Evolutionary conservation across 2,888 invertebrate species (phyloP).

Genomic region (Tupiocoris notatus): DNA sequence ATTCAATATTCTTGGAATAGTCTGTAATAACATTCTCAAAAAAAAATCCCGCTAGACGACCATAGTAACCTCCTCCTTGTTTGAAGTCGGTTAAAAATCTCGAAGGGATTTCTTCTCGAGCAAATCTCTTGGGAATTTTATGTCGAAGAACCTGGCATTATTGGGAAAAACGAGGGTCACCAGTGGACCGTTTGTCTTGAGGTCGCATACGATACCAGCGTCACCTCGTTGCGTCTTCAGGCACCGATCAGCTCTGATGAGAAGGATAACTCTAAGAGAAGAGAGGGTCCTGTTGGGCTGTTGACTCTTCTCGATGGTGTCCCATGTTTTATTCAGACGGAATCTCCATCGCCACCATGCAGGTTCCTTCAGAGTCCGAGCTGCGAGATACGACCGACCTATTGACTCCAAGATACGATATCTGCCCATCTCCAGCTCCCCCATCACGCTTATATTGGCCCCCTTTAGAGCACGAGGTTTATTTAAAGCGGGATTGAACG

Average conservation of each 20-base stretch:
- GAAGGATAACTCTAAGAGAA: background rate
- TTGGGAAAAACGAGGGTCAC: too few species aligned
- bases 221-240: background rate
- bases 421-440: conserved; percentile 4
- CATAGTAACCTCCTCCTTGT: too few species aligned
- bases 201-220: background rate
- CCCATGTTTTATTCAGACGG: conserved; percentile 29
- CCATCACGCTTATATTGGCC: conserved; percentile 1
- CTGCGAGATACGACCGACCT: conserved; percentile 21
- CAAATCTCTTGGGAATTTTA: too few species aligned
- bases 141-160: too few species aligned
- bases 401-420: conserved; percentile 30
- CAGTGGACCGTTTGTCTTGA: background rate
- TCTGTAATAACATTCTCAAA: too few species aligned
- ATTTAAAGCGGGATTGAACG: background rate
- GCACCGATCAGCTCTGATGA: background rate
- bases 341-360: background rate
- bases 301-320: conserved; percentile 12
- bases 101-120: too few species aligned
- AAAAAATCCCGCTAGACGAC: too few species aligned
- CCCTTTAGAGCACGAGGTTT: background rate
- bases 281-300: background rate
- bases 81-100: too few species aligned
- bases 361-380: background rate
- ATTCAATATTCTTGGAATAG: too few species aligned